These are phyloP conservation scores for Conistra vaccinii DNA, from an alignment of 2,888 invertebrate species.

Conservation along the genomic window DNA sequence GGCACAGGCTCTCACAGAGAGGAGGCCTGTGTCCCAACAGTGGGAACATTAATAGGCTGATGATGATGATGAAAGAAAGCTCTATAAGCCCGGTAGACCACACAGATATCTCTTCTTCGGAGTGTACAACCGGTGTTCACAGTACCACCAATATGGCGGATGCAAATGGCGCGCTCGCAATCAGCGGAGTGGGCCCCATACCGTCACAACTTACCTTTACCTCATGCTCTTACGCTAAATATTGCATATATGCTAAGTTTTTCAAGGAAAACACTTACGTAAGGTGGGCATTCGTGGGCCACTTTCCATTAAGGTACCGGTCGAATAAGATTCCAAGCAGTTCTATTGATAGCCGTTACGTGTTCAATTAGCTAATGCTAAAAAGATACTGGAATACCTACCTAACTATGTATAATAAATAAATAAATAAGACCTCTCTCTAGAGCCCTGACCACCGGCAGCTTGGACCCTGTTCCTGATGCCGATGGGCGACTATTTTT, in stretches of 20 bases:
- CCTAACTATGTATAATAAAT: no score
- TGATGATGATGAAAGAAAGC: no score
- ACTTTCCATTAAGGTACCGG: constrained; percentile 27
- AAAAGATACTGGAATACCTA: not conserved
- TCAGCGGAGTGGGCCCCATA: constrained; percentile 81
- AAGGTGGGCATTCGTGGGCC: not conserved
- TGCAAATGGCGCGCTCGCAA: constrained; percentile 84
- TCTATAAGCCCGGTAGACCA: no score
- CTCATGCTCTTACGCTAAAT: constrained; percentile 50
- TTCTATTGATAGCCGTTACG: constrained; percentile 18
- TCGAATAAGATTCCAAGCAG: constrained; percentile 13
- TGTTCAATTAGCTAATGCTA: constrained; percentile 25
- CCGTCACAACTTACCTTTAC: constrained; percentile 60
- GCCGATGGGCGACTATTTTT: no score
- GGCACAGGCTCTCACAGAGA: no score
- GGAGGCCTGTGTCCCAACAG: no score
- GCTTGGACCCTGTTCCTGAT: no score
- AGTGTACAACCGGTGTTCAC: constrained; percentile 66
- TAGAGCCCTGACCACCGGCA: no score
- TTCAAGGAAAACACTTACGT: constrained; percentile 47
- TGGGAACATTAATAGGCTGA: no score
- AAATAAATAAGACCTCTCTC: no score
- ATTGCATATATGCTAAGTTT: constrained; percentile 50
- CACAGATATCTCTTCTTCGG: no score
- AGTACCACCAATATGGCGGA: constrained; percentile 76